Conservation (phyloP, 1,140 invertebrate species). For the Steinernema feltiae region DNA sequence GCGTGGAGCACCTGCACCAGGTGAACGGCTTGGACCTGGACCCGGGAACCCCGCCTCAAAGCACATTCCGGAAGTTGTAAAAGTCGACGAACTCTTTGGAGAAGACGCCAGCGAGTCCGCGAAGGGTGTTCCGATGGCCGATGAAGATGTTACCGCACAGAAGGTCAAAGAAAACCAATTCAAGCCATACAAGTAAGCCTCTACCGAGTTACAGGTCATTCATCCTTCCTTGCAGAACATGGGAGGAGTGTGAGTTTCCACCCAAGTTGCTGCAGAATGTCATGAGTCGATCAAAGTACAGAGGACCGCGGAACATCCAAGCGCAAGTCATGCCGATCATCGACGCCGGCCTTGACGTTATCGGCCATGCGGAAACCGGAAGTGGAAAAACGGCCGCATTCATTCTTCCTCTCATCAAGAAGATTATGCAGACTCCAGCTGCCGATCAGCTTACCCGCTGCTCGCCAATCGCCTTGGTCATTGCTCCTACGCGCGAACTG, state of each 20-base stretch:
- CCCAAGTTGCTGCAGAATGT: slow-evolving; percentile 72
- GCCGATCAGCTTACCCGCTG: slow-evolving; percentile 66
- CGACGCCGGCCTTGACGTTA: slow-evolving; percentile 40
- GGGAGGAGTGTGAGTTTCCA: slow-evolving; percentile 53
- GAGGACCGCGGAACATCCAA: slow-evolving; percentile 66
- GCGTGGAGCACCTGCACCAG: no score
- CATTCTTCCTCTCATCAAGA: slow-evolving; percentile 87
- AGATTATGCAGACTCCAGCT: slow-evolving; percentile 75
- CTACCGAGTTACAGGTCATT: neutral
- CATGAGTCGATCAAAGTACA: slow-evolving; percentile 73
- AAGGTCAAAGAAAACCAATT: slow-evolving; percentile 69
- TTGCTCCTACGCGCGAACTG: slow-evolving; percentile 89
- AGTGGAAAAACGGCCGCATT: slow-evolving; percentile 93
- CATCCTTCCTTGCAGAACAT: slow-evolving; percentile 58
- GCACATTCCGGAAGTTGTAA: slow-evolving; percentile 72
- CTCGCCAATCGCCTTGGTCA: slow-evolving; percentile 81
- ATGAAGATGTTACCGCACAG: slow-evolving; percentile 67
- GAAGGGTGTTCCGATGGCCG: slow-evolving; percentile 76
- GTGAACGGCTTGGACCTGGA: slow-evolving; percentile 62
- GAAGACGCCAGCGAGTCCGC: slow-evolving; percentile 71
- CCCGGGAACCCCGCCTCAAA: slow-evolving; percentile 35
- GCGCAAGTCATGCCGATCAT: slow-evolving; percentile 35
- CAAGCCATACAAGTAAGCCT: slow-evolving; percentile 22
- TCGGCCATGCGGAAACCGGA: slow-evolving; percentile 55
- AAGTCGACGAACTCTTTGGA: slow-evolving; percentile 64